Conservation (phyloP, 2,888 invertebrate genomes). For the Drosophila conformis region DNA sequence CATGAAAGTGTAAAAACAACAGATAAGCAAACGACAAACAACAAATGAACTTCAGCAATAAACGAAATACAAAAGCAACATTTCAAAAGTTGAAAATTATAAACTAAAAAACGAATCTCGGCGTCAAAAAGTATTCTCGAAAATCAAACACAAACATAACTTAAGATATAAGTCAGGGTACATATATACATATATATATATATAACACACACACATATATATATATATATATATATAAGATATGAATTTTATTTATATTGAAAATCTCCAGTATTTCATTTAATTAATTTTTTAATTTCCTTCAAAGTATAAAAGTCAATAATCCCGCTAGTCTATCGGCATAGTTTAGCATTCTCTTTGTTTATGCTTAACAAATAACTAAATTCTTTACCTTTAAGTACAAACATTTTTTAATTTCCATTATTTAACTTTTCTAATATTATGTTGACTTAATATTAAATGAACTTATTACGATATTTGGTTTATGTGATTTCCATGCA, state of each 20-base stretch:
- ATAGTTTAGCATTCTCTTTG: constrained; percentile 25
- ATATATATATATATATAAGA: constrained; percentile 20
- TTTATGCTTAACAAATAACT: constrained; percentile 26
- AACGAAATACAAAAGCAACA: constrained; percentile 24
- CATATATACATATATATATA: constrained; percentile 12
- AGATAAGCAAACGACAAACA: constrained; percentile 20
- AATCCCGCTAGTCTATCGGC: constrained; percentile 4
- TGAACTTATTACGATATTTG: constrained; percentile 25
- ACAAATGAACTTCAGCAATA: constrained; percentile 33
- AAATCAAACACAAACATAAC: constrained; percentile 16
- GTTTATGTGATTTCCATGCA: constrained; percentile 58
- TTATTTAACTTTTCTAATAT: constrained; percentile 44
- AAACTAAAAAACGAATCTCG: constrained; percentile 25
- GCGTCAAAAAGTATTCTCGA: constrained; percentile 30
- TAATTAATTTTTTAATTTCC: constrained; percentile 18
- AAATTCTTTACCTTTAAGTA: constrained; percentile 67
- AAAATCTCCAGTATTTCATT: constrained; percentile 49
- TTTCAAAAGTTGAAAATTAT: neutral
- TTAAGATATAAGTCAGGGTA: constrained; percentile 40
- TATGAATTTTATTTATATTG: constrained; percentile 27
- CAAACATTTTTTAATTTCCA: constrained; percentile 60
- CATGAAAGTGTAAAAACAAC: constrained; percentile 4
- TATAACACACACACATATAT: neutral
- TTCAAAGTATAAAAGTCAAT: constrained; percentile 27
- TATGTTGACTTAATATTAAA: constrained; percentile 29